Evolutionary conservation across 2,797 vertebrate genomes (phyloP).

Genomic region (Leucoraja ocellata): DNA sequence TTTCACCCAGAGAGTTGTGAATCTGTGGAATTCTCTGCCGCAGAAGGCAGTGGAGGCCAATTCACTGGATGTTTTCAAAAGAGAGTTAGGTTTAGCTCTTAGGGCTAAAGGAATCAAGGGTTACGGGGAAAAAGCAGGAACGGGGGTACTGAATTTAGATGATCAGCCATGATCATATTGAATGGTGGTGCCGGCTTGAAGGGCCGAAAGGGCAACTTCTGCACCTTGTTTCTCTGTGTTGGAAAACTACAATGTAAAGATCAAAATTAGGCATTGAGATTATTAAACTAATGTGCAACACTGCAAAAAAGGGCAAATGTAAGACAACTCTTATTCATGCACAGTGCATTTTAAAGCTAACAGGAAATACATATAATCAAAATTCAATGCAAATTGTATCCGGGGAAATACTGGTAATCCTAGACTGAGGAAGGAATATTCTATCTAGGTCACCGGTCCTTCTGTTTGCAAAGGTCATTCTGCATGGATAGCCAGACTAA

Average conservation of each 20-base stretch:
- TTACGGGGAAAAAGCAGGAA: no score
- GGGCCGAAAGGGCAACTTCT: no score
- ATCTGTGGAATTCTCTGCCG: no score
- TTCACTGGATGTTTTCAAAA: no score
- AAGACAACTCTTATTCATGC: not conserved
- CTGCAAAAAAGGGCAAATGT: conserved; percentile 3
- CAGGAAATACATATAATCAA: not conserved
- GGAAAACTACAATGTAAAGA: not conserved
- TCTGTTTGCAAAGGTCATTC: not conserved
- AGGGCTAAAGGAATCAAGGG: no score
- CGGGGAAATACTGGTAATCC: not conserved
- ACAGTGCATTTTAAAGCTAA: not conserved
- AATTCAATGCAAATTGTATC: not conserved
- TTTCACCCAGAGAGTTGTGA: no score
- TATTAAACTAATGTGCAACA: not conserved
- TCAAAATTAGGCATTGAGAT: not conserved
- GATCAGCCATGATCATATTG: no score
- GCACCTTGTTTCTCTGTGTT: no score
- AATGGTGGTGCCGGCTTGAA: no score
- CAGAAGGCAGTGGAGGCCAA: no score
- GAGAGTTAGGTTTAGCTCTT: no score
- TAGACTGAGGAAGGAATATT: not conserved
- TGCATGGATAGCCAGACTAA: not conserved
- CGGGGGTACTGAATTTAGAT: no score
- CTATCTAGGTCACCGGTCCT: not conserved